A percentile compares a stretch with the other conserved stretches of the same genome.
Conservation (phyloP, 2,888 invertebrate genomes). For the Gastracanthus pulcherrimus region DNA sequence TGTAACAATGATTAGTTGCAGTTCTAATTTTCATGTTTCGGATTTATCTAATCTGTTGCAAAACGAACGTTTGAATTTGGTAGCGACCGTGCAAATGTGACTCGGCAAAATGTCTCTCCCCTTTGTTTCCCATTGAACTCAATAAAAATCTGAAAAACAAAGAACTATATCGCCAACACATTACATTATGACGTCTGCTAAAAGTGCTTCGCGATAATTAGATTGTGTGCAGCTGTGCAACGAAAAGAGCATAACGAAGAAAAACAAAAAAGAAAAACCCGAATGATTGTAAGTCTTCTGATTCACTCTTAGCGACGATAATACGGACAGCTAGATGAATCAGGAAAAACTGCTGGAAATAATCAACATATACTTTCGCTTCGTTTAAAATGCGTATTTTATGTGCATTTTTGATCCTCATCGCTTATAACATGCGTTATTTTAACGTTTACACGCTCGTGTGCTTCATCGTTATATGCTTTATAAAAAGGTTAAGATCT, state of each 20-base stretch:
- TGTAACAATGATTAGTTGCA: neutral
- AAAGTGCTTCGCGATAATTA: conserved; percentile 19
- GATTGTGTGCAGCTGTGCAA: conserved; percentile 17
- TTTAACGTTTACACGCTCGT: too few species aligned
- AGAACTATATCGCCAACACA: neutral
- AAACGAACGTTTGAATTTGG: neutral
- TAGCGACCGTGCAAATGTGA: neutral
- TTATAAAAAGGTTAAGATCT: neutral
- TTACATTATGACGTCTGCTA: conserved; percentile 25
- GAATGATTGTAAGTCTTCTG: conserved; percentile 14
- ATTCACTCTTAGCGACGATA: conserved; percentile 16
- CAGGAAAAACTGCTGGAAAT: conserved; percentile 37
- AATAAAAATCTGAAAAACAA: conserved; percentile 25
- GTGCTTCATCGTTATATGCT: too few species aligned
- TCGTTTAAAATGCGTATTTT: neutral
- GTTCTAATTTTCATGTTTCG: neutral
- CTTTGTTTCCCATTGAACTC: conserved; percentile 14
- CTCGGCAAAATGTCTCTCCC: neutral
- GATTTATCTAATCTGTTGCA: conserved; percentile 3
- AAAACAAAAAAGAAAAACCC: neutral
- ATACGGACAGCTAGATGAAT: conserved; percentile 38
- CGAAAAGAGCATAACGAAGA: neutral
- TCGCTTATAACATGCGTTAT: too few species aligned
- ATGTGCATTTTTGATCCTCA: neutral
- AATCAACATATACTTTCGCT: neutral